These are phyloP conservation scores for Pseudochaenichthys georgianus DNA, from an alignment of 2,797 vertebrate genomes.

Conservation along the genomic window DNA sequence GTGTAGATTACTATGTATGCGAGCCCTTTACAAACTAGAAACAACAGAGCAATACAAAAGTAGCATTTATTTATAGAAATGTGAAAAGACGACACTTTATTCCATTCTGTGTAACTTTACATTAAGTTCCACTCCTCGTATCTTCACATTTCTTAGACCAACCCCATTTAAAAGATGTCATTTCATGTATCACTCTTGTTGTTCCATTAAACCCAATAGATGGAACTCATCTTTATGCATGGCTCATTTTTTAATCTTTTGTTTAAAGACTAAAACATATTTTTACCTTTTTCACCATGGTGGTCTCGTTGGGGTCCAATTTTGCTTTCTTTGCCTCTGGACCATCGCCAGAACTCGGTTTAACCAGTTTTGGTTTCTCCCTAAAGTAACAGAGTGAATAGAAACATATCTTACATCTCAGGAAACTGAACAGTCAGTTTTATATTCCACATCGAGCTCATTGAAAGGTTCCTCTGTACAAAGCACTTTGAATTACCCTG, in stretches of 20 bases:
- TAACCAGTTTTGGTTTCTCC: conserved; percentile 91
- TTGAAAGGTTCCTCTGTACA: background rate
- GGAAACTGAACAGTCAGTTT: background rate
- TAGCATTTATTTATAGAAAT: background rate
- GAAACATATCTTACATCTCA: background rate
- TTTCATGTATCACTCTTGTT: background rate
- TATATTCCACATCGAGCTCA: background rate
- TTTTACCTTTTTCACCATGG: conserved; percentile 92
- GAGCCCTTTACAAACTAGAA: background rate
- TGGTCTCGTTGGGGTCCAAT: conserved; percentile 89
- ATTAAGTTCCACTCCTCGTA: background rate
- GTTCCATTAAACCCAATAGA: background rate
- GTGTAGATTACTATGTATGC: background rate
- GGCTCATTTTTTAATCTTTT: too few relatives aligned
- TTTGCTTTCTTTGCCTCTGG: conserved; percentile 91
- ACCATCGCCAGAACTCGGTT: conserved; percentile 85
- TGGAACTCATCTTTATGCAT: background rate
- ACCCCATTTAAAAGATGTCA: background rate
- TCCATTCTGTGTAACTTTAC: background rate
- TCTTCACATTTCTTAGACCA: background rate
- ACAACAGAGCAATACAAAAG: background rate
- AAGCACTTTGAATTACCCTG: too few relatives aligned
- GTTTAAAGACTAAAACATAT: background rate
- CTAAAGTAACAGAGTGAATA: conserved; percentile 66
- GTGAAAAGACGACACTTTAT: background rate